Evolutionary conservation across 2,888 invertebrate species (phyloP), one percentile per base, ranked within the genome.

Genomic region (Hipparchia semele): DNA sequence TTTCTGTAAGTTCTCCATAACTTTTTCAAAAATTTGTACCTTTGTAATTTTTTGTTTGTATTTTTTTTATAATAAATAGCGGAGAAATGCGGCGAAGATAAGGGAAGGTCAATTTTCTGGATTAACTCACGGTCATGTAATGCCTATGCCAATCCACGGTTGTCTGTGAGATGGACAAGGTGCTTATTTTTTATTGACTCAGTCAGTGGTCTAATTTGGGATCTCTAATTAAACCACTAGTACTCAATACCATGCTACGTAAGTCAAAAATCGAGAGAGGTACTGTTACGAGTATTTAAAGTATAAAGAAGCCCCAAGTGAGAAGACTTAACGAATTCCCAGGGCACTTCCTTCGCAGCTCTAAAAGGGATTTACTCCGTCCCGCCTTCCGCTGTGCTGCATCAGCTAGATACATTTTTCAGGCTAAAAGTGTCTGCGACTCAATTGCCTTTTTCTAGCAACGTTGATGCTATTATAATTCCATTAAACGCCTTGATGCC

Each of bases 401-500:
- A 56, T 56, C 67, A 67, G 56, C 67, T 10, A 56, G 67, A 67
- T 56, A 67, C 67, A 67, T 67, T 67, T 67, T 67, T 67, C 67
- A 56, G 56, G 56, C 67, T 64, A 64, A 74, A 71, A 9, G 74
- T 72, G 74, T 65, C 72, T 70, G 58, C 71, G 73, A 77, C 77
- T 76, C 76, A 74, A 70, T 77, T 75, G 68, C 65, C 68, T 59
- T 75, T 73, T 75, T 67, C 69, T 69, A 71, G 65, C 70, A 67
- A 68, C 45, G 51, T n/a, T n/a, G 10, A 6, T 54, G n/a, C 6
- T n/a, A 2, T 54, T 39, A 39, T 39, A 5, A 5, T 39, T 39
- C 39, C 39, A 39, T 39, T 39, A 39, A 39, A 39, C 39, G 39
- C 39, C 39, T 39, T 39, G 39, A 39, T 39, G 39, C 39, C 23